Evolutionary conservation across 1,140 invertebrate species (phyloP).

Genomic region (Dreissena polymorpha): DNA sequence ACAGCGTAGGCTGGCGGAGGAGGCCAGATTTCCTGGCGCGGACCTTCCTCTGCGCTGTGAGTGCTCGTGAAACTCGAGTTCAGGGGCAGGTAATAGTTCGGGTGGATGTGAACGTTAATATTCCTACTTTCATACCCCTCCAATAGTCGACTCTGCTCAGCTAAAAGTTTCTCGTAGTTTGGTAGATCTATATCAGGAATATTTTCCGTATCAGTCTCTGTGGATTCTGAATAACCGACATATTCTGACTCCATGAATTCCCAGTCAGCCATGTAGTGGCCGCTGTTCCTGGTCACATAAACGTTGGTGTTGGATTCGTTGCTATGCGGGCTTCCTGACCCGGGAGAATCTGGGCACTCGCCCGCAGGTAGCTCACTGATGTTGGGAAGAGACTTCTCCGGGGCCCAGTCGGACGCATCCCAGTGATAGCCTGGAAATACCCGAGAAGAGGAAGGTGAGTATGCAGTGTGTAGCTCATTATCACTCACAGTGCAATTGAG

Average conservation of each 20-base stretch:
- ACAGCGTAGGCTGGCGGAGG: conserved; percentile 65
- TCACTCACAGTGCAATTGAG: neutral
- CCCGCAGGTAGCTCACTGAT: conserved; percentile 95
- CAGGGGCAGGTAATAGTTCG: conserved; percentile 90
- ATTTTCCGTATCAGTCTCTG: conserved; percentile 81
- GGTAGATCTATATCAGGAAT: conserved; percentile 66
- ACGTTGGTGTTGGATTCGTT: conserved; percentile 88
- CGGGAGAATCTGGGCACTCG: conserved; percentile 90
- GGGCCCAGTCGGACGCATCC: conserved; percentile 97
- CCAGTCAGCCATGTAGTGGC: conserved; percentile 80
- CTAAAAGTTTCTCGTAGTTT: conserved; percentile 79
- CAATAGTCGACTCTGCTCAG: conserved; percentile 66
- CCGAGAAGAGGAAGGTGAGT: too few relatives aligned
- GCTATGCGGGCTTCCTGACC: conserved; percentile 89
- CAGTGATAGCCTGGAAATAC: conserved; percentile 90
- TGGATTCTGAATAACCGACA: conserved; percentile 84
- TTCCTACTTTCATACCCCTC: conserved; percentile 79
- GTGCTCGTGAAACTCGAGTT: conserved; percentile 58
- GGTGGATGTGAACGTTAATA: conserved; percentile 89
- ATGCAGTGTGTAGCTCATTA: too few relatives aligned
- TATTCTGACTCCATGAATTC: conserved; percentile 88
- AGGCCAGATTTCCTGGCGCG: conserved; percentile 52
- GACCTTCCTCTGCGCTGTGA: conserved; percentile 45
- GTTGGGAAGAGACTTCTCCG: conserved; percentile 87
- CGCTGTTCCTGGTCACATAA: conserved; percentile 78